A percentile compares a stretch with the other conserved stretches of the same genome.
phyloP scores from a whole-genome alignment of 2,797 vertebrate genomes.

The Galagoides demidoff region DNA sequence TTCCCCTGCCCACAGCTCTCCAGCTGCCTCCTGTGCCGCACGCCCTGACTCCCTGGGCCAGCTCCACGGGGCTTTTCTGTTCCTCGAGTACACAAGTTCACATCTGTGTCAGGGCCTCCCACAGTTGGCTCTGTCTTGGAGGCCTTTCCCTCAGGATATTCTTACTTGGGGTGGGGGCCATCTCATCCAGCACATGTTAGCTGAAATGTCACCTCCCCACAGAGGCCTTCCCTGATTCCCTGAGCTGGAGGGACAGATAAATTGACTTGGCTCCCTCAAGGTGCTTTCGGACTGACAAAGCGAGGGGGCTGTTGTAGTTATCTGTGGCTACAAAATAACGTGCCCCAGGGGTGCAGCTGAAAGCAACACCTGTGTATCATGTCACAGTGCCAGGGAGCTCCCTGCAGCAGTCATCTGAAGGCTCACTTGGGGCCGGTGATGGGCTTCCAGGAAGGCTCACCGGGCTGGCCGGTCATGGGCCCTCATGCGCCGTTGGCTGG shows the following conservation, averaged over 20 bases:
- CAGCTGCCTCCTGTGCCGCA: not conserved
- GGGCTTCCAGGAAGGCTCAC: not conserved
- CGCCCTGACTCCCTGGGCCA: not conserved
- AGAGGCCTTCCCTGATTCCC: not conserved
- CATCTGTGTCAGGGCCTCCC: no score
- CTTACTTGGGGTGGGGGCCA: not conserved
- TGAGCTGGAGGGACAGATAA: not conserved
- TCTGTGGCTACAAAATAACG: not conserved
- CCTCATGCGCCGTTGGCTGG: not conserved
- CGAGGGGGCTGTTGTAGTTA: not conserved
- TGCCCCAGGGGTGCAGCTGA: not conserved
- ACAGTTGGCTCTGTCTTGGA: rapidly evolving
- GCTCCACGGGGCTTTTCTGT: not conserved
- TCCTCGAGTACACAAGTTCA: slow-evolving; percentile 6
- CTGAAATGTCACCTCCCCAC: not conserved
- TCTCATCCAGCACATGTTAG: rapidly evolving
- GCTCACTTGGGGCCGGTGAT: rapidly evolving
- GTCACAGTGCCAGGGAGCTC: not conserved
- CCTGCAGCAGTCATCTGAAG: not conserved
- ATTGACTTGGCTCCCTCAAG: not conserved
- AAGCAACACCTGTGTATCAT: rapidly evolving
- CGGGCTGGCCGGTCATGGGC: not conserved
- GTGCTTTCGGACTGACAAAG: not conserved
- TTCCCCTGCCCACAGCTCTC: not conserved
- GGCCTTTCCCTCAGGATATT: not conserved